Evolutionary conservation across 2,797 vertebrate genomes (phyloP).

Genomic region (Chelonia mydas): DNA sequence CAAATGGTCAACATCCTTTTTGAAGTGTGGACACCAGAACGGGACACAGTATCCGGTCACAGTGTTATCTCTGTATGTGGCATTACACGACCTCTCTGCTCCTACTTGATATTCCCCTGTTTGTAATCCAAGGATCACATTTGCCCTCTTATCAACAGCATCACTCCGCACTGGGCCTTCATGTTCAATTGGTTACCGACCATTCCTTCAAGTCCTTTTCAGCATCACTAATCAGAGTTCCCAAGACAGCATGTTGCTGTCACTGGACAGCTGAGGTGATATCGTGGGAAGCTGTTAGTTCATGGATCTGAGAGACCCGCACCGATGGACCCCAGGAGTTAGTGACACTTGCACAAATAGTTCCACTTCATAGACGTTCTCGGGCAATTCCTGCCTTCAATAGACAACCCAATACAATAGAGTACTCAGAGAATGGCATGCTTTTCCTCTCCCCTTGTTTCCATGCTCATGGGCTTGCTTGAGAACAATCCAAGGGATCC

Average conservation of each 20-base stretch:
- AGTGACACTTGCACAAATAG: background rate
- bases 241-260: background rate
- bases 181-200: background rate
- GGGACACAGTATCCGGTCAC: background rate
- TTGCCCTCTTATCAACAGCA: background rate
- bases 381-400: background rate
- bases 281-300: accelerated
- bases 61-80: background rate
- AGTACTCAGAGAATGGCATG: background rate
- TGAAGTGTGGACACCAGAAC: background rate
- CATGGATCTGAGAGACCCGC: background rate
- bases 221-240: background rate
- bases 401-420: background rate
- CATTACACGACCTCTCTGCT: background rate
- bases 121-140: background rate
- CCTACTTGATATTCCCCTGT: background rate
- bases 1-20: background rate
- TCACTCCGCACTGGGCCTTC: background rate
- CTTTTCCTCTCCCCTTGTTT: background rate
- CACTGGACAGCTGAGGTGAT: background rate
- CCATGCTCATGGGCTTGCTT: background rate
- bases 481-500: background rate
- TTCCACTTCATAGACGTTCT: background rate
- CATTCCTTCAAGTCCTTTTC: background rate
- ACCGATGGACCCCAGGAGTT: background rate